Evolutionary conservation across 2,797 vertebrate species (phyloP).

Genomic region (Pelodytes ibericus): DNA sequence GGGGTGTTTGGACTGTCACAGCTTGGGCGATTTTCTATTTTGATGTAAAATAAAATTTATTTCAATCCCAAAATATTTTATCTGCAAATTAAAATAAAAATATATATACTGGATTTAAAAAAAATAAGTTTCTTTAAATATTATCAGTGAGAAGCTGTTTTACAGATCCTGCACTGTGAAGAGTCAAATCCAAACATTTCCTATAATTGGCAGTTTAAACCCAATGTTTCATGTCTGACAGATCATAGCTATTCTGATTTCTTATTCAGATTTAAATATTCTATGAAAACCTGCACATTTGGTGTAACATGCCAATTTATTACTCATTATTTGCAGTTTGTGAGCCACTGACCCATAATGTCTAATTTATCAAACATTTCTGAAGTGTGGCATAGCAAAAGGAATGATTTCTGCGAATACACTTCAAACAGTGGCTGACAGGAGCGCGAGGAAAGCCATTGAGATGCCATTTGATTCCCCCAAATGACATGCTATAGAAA

Average conservation of each 20-base stretch:
- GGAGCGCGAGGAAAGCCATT: conserved; percentile 30
- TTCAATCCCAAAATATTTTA: no score
- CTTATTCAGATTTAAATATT: conserved; percentile 27
- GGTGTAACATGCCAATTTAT: conserved; percentile 48
- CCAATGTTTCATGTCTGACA: conserved; percentile 19
- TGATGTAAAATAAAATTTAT: no score
- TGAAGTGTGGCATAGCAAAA: conserved; percentile 55
- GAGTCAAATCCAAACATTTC: neutral
- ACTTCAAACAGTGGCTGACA: conserved; percentile 48
- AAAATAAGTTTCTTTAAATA: no score
- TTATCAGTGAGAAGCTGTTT: neutral
- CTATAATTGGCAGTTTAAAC: neutral
- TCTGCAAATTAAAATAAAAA: no score
- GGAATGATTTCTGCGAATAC: conserved; percentile 42
- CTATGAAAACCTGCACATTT: conserved; percentile 41
- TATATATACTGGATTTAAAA: no score
- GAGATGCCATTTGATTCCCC: conserved; percentile 36
- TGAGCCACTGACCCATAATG: conserved; percentile 44
- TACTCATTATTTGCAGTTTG: conserved; percentile 44
- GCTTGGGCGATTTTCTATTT: no score
- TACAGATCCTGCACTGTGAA: neutral
- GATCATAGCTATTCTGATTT: conserved; percentile 30
- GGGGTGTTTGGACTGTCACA: no score
- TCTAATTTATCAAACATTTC: conserved; percentile 55
- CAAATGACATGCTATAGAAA: conserved; percentile 50